These are phyloP conservation scores for Mimumesa dahlbomi DNA, from an alignment of 2,888 invertebrate genomes.

Conservation along the genomic window DNA sequence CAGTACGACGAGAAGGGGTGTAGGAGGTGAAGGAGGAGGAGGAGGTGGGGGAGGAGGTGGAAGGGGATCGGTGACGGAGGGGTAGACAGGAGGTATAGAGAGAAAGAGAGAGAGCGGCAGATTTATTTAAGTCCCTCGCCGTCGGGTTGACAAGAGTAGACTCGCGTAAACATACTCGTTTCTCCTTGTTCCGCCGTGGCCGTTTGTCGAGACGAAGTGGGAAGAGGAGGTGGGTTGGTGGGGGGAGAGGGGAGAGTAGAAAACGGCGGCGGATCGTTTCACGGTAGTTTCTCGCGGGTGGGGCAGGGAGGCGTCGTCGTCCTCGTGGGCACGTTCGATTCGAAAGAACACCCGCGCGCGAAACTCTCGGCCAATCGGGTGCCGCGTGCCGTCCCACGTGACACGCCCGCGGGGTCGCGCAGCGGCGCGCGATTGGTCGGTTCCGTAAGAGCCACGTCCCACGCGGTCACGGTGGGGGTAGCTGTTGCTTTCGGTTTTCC, in stretches of 20 bases:
- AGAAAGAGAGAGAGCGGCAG: conserved; percentile 67
- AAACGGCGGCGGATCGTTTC: conserved; percentile 62
- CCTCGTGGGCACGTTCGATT: conserved; percentile 49
- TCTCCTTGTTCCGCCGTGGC: conserved; percentile 77
- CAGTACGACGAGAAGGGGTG: no score
- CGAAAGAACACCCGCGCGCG: conserved; percentile 57
- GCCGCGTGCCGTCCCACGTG: conserved; percentile 39
- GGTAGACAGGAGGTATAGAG: not conserved
- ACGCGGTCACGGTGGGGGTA: conserved; percentile 76
- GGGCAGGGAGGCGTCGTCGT: conserved; percentile 43
- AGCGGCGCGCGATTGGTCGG: conserved; percentile 77
- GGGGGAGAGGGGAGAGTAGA: conserved; percentile 16
- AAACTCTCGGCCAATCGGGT: conserved; percentile 76
- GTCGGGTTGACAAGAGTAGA: conserved; percentile 79
- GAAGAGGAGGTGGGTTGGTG: conserved; percentile 21
- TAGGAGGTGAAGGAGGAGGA: not conserved
- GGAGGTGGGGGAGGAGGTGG: conserved; percentile 53
- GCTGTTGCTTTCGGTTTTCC: conserved; percentile 82
- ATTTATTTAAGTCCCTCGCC: conserved; percentile 79
- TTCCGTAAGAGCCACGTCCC: conserved; percentile 74
- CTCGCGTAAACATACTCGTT: conserved; percentile 80
- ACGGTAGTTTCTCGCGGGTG: conserved; percentile 65
- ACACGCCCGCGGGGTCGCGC: conserved; percentile 33
- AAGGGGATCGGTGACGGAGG: conserved; percentile 45
- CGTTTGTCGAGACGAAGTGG: conserved; percentile 65